Evolutionary conservation across 1,140 invertebrate genomes (phyloP).

Genomic region (Heliconius eleuchia): DNA sequence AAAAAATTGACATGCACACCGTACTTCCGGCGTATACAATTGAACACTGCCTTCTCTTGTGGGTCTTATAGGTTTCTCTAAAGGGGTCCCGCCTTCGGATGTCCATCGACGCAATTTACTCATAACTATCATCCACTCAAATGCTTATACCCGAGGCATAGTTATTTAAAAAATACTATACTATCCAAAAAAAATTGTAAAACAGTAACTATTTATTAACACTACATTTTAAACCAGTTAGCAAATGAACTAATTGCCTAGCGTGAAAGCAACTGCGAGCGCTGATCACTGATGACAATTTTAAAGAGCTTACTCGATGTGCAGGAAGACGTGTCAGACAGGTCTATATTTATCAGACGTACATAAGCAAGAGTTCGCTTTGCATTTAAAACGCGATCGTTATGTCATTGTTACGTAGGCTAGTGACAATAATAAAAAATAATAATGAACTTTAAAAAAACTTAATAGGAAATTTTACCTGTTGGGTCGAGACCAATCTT

Average conservation of each 20-base stretch:
- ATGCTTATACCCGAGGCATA: constrained; percentile 52
- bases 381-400: constrained; percentile 64
- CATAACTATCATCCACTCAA: constrained; percentile 60
- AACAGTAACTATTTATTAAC: constrained; percentile 41
- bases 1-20: constrained; percentile 92
- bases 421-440: constrained; percentile 39
- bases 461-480: constrained; percentile 58
- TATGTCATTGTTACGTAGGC: constrained; percentile 63
- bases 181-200: not conserved
- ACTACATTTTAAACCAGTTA: constrained; percentile 55
- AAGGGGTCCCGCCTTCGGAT: constrained; percentile 84
- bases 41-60: constrained; percentile 84
- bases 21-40: constrained; percentile 87
- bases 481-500: constrained; percentile 74
- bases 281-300: constrained; percentile 77
- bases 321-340: constrained; percentile 68
- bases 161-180: constrained; percentile 29
- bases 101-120: constrained; percentile 82
- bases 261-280: constrained; percentile 74
- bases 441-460: constrained; percentile 34
- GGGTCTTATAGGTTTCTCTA: constrained; percentile 81
- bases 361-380: constrained; percentile 67
- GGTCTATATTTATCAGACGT: constrained; percentile 75
- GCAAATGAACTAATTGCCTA: constrained; percentile 74
- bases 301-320: constrained; percentile 76